Evolutionary conservation across 53 echinoderm and acorn worm genomes (phyloP).

Genomic region (Luidia sarsii): DNA sequence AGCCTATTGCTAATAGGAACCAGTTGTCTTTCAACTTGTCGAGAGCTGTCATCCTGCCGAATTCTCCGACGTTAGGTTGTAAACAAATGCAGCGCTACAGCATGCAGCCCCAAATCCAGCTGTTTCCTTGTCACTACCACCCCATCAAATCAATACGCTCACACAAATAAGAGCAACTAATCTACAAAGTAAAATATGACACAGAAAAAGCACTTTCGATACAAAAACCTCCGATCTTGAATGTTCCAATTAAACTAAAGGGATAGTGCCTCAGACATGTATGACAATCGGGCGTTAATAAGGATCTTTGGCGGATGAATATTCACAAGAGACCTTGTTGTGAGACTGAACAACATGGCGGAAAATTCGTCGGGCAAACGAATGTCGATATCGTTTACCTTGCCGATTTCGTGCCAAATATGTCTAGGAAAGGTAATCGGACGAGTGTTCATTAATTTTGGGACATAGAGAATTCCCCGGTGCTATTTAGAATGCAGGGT

Average conservation of each 20-base stretch:
- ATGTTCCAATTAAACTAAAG: too few relatives aligned
- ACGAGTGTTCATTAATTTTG: background rate
- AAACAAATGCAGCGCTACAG: background rate
- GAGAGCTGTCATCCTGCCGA: constrained; percentile 70
- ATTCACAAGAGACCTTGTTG: background rate
- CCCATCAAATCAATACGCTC: background rate
- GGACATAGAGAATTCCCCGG: too few relatives aligned
- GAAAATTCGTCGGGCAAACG: constrained; percentile 64
- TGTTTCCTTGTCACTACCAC: background rate
- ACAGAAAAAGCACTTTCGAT: too few relatives aligned
- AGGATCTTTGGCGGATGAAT: constrained; percentile 6
- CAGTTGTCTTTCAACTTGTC: constrained; percentile 89
- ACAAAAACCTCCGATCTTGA: too few relatives aligned
- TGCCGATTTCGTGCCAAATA: constrained; percentile 96
- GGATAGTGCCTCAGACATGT: too few relatives aligned
- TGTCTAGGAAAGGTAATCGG: constrained; percentile 92
- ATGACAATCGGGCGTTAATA: too few relatives aligned
- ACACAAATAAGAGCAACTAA: background rate
- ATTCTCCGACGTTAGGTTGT: background rate
- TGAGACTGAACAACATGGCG: constrained; percentile 67
- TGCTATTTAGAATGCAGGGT: too few relatives aligned
- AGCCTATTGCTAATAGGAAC: constrained; percentile 88
- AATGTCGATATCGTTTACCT: constrained; percentile 79
- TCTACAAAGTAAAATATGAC: background rate
- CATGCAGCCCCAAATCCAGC: background rate